Conservation (phyloP, 2,888 invertebrate species). For the Muscina levida region DNA sequence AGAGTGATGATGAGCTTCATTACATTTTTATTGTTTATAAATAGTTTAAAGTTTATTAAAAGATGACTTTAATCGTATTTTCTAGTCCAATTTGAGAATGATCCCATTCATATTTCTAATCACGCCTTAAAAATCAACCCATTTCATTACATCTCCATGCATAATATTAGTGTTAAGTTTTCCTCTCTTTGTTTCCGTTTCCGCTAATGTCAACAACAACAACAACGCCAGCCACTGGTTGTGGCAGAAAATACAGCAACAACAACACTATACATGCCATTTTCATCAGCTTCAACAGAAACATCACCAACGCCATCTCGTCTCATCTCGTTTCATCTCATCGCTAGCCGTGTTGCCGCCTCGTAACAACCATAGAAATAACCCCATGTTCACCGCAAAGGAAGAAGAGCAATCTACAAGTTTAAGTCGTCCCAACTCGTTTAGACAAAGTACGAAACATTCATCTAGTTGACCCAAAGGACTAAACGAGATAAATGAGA, state of each 20-base stretch:
- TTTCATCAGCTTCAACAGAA: slow-evolving; percentile 14
- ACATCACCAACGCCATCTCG: no score
- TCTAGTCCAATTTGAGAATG: no score
- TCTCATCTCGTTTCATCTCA: neutral
- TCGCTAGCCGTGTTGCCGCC: no score
- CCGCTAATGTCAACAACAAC: slow-evolving; percentile 41
- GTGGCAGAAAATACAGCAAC: slow-evolving; percentile 7
- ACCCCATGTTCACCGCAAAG: neutral
- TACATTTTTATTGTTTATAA: no score
- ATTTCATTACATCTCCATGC: neutral
- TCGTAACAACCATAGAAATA: neutral
- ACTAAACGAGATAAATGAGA: slow-evolving; percentile 78
- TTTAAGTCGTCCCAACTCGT: slow-evolving; percentile 64
- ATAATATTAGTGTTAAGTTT: slow-evolving; percentile 44
- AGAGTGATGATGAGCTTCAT: no score
- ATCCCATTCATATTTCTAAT: no score
- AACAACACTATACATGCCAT: no score
- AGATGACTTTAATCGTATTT: no score
- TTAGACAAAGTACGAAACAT: slow-evolving; percentile 69
- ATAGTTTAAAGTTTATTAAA: no score
- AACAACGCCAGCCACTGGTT: slow-evolving; percentile 21
- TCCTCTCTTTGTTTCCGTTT: slow-evolving; percentile 56
- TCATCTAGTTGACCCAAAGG: slow-evolving; percentile 69
- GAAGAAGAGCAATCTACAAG: slow-evolving; percentile 48
- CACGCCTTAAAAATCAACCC: neutral